Conservation (phyloP, 1,140 invertebrate genomes). For the Eriocheir sinensis region DNA sequence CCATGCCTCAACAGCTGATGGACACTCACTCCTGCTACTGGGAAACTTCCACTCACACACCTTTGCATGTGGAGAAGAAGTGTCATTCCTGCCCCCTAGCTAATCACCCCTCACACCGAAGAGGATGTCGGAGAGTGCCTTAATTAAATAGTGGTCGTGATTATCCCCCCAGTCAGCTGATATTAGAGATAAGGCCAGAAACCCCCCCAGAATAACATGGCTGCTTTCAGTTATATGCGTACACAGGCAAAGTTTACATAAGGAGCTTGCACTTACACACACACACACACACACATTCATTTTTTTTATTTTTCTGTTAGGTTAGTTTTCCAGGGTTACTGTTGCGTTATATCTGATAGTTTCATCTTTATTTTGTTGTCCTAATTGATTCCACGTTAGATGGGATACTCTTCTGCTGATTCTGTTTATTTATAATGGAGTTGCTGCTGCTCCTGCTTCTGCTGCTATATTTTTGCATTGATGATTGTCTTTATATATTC, state of each 20-base stretch:
- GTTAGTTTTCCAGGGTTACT: neutral
- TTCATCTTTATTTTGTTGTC: neutral
- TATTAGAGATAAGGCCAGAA: neutral
- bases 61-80: neutral
- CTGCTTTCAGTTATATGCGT: no score
- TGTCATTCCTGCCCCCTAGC: neutral
- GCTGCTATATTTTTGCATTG: no score
- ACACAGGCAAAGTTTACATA: no score
- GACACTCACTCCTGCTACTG: neutral
- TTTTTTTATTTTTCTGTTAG: no score
- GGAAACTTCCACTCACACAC: neutral
- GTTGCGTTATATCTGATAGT: neutral
- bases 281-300: neutral
- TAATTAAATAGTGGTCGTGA: no score
- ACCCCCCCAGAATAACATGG: neutral
- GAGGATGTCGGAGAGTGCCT: no score
- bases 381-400: neutral
- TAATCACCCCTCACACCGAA: neutral
- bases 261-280: neutral
- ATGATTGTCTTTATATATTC: no score
- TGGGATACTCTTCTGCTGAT: no score
- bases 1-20: neutral
- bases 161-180: neutral
- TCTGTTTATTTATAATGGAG: no score
- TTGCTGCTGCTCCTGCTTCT: no score